Conservation (phyloP, 2,113 vertebrate species). For the Nothocercus nigrocapillus region DNA sequence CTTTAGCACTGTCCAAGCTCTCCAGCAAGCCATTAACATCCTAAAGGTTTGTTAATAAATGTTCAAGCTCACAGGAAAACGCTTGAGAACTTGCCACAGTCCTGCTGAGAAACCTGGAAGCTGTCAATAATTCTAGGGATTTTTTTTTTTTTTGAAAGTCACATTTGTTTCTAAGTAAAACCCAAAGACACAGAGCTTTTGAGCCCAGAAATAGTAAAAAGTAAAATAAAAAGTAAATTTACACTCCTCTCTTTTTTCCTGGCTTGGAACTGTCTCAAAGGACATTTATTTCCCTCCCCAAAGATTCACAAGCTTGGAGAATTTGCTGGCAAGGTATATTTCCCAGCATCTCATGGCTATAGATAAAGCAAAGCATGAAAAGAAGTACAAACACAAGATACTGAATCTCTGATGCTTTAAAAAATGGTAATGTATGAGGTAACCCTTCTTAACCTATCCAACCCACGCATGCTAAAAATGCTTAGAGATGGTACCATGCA, state of each 20-base stretch:
- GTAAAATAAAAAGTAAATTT: background rate
- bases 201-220: background rate
- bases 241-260: background rate
- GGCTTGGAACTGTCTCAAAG: slow-evolving; percentile 34
- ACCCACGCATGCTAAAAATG: background rate
- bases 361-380: slow-evolving; percentile 24
- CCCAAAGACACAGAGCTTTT: background rate
- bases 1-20: background rate
- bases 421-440: background rate
- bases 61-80: background rate
- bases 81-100: background rate
- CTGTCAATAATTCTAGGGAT: background rate
- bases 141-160: background rate
- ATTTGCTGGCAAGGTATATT: background rate
- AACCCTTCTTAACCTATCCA: background rate
- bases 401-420: background rate
- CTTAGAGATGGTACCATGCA: slow-evolving; percentile 20
- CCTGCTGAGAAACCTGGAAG: background rate
- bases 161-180: slow-evolving; percentile 6
- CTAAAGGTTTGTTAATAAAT: background rate
- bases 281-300: slow-evolving; percentile 47
- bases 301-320: slow-evolving; percentile 3
- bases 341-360: background rate
- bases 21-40: background rate
- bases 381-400: background rate